phyloP scores from a whole-genome alignment of 2,888 invertebrate genomes.

The Himalopsyche kuldschensis region DNA sequence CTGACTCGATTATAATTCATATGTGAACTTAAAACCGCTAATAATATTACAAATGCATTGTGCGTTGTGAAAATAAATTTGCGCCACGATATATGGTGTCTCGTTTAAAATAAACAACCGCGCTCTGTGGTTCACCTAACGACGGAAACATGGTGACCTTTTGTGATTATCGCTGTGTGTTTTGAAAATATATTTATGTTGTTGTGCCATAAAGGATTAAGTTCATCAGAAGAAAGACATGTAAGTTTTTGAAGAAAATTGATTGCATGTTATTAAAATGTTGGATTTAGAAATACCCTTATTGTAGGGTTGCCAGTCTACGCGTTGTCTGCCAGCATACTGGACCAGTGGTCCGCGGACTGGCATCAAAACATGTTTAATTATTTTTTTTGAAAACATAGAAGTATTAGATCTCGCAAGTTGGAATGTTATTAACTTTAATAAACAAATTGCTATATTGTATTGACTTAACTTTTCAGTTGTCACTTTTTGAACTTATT shows the following conservation, averaged over 20 bases:
- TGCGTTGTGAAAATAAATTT: background rate
- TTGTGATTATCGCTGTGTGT: slow-evolving; percentile 11
- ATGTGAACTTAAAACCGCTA: background rate
- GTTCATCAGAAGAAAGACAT: slow-evolving; percentile 67
- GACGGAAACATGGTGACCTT: background rate
- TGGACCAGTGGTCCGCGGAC: too few relatives aligned
- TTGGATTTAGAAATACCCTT: too few relatives aligned
- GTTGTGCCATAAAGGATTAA: slow-evolving; percentile 55
- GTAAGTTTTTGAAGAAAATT: slow-evolving; percentile 53
- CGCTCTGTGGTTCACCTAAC: background rate
- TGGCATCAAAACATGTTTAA: too few relatives aligned
- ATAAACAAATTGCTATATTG: too few relatives aligned
- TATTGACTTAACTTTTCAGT: too few relatives aligned
- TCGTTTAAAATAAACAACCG: background rate
- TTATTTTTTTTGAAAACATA: too few relatives aligned
- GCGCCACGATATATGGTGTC: background rate
- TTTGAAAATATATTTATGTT: background rate
- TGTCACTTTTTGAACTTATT: too few relatives aligned
- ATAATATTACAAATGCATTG: background rate
- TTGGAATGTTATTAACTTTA: too few relatives aligned
- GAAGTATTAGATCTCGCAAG: too few relatives aligned
- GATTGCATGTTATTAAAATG: background rate
- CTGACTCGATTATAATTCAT: background rate
- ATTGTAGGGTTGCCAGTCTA: too few relatives aligned
- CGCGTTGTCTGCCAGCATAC: too few relatives aligned